A percentile compares a stretch with the other conserved stretches of the same genome.
These are phyloP conservation scores for Sclerurus mexicanus DNA, from an alignment of 2,113 vertebrate species.

Conservation along the genomic window DNA sequence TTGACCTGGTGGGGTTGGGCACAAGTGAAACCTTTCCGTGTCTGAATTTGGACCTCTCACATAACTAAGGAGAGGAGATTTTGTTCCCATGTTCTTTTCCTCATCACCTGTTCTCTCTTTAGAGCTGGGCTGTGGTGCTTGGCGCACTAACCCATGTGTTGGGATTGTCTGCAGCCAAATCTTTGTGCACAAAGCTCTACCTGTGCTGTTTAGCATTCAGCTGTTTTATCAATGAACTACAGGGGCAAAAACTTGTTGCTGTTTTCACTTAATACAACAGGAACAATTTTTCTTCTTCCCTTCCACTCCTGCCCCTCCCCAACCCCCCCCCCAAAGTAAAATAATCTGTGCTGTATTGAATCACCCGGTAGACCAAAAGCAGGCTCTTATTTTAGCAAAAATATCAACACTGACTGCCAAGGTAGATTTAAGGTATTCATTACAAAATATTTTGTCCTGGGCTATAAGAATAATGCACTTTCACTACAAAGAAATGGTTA, in stretches of 20 bases:
- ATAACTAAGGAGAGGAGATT: not conserved
- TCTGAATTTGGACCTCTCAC: not conserved
- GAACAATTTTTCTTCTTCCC: slow-evolving; percentile 50
- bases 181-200: not conserved
- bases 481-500: slow-evolving; percentile 65
- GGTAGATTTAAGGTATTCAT: slow-evolving; percentile 73
- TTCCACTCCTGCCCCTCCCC: not conserved
- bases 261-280: slow-evolving; percentile 28
- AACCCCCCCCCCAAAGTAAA: not conserved
- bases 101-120: not conserved
- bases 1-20: not conserved
- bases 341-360: slow-evolving; percentile 40
- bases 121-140: not conserved
- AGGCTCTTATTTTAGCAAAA: slow-evolving; percentile 60
- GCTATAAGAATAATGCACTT: slow-evolving; percentile 75
- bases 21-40: not conserved
- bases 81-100: not conserved
- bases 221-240: slow-evolving; percentile 8
- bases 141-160: not conserved
- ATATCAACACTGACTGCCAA: slow-evolving; percentile 59
- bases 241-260: slow-evolving; percentile 16
- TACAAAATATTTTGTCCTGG: slow-evolving; percentile 76
- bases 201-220: not conserved
- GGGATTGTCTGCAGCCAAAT: not conserved
- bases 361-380: slow-evolving; percentile 55